Percentiles rank a stretch among this genome's conserved stretches.
These are phyloP conservation scores for Caranx melampygus DNA, from an alignment of 2,113 vertebrate species.

Conservation along the genomic window DNA sequence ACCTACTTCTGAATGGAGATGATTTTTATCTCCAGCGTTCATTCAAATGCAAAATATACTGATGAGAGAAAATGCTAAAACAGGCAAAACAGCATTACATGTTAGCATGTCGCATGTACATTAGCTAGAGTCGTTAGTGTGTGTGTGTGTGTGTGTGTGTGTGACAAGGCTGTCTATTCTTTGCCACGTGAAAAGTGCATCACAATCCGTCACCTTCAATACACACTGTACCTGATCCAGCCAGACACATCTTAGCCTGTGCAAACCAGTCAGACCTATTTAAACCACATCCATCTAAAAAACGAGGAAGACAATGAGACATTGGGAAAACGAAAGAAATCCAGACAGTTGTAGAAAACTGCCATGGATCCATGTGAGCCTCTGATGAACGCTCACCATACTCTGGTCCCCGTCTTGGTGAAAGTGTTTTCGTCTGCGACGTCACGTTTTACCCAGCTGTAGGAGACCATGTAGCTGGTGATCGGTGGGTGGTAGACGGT, in stretches of 20 bases:
- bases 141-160: slow-evolving; percentile 1
- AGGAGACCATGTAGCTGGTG: slow-evolving; percentile 96
- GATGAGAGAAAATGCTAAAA: slow-evolving; percentile 27
- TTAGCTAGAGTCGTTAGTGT: slow-evolving; percentile 40
- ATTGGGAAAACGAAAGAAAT: not conserved
- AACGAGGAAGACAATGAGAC: not conserved
- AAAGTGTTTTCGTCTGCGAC: slow-evolving; percentile 95
- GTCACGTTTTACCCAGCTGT: slow-evolving; percentile 97
- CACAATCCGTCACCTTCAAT: slow-evolving; percentile 67
- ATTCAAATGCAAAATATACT: slow-evolving; percentile 1
- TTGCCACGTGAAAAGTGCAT: slow-evolving; percentile 62
- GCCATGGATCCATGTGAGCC: not conserved
- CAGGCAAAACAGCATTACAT: slow-evolving; percentile 49
- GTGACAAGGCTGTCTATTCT: slow-evolving; percentile 58
- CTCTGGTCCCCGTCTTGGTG: slow-evolving; percentile 95
- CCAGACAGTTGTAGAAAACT: not conserved
- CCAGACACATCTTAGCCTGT: slow-evolving; percentile 42
- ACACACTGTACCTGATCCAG: slow-evolving; percentile 56
- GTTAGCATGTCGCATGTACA: slow-evolving; percentile 40
- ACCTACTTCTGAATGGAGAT: slow-evolving; percentile 1
- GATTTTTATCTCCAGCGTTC: not conserved
- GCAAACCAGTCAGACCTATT: slow-evolving; percentile 41
- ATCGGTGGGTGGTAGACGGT: slow-evolving; percentile 95
- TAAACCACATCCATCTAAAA: slow-evolving; percentile 8
- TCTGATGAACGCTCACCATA: slow-evolving; percentile 85